Percentiles rank a stretch among this genome's conserved stretches.
Conservation (phyloP, 1,140 invertebrate genomes). For the Conus betulinus region DNA sequence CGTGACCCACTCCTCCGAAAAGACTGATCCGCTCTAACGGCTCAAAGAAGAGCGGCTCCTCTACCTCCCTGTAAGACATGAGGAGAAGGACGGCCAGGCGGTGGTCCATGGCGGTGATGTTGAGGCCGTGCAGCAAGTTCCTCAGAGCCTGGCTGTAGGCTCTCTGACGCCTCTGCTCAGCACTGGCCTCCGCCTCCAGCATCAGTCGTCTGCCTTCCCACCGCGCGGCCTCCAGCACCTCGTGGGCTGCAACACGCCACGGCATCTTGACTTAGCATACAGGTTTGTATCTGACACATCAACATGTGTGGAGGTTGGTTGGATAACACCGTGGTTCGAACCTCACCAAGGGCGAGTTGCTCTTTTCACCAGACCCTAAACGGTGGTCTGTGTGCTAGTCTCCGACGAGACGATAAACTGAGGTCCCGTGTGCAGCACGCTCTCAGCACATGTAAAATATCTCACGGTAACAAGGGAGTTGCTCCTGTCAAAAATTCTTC, state of each 20-base stretch:
- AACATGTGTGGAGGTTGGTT: no score
- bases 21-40: background rate
- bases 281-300: no score
- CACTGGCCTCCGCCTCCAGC: background rate
- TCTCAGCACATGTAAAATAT: no score
- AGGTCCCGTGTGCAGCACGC: no score
- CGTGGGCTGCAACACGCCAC: background rate
- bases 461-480: no score
- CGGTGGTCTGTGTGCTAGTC: no score
- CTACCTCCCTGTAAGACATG: background rate
- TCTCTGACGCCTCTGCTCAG: background rate
- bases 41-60: background rate
- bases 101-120: constrained; percentile 7
- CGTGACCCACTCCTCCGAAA: background rate
- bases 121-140: background rate
- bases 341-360: no score
- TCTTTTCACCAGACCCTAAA: no score
- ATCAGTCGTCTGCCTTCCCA: background rate
- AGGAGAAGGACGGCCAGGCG: background rate
- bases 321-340: no score
- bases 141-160: constrained; percentile 4
- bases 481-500: no score
- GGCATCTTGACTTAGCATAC: no score
- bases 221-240: background rate
- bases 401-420: no score